A percentile compares a stretch with the other conserved stretches of the same genome.
phyloP scores from a whole-genome alignment of 2,797 vertebrate species.

The Apogon hyalosoma region DNA sequence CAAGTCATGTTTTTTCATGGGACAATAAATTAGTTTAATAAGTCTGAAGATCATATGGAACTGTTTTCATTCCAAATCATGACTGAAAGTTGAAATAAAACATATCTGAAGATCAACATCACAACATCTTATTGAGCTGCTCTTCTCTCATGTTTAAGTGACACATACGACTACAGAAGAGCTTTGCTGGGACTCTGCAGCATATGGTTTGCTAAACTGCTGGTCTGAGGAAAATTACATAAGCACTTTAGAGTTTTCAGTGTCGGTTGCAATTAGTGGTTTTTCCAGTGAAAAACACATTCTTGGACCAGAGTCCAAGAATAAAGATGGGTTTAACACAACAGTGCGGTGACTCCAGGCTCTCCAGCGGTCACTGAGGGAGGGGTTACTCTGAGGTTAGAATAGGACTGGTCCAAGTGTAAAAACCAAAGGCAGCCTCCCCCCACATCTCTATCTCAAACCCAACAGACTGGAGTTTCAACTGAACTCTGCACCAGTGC shows the following conservation, averaged over 20 bases:
- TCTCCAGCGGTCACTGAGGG: constrained; percentile 66
- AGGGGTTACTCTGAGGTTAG: constrained; percentile 73
- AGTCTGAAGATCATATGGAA: too few relatives aligned
- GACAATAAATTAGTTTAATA: too few relatives aligned
- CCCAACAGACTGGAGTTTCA: constrained; percentile 1
- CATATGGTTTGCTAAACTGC: constrained; percentile 51
- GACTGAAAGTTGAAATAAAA: too few relatives aligned
- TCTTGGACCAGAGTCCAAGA: constrained; percentile 67
- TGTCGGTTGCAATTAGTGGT: constrained; percentile 78
- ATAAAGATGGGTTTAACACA: constrained; percentile 61
- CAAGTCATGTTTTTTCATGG: too few relatives aligned
- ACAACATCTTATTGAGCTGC: neutral
- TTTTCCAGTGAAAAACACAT: constrained; percentile 80
- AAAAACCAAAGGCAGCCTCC: constrained; percentile 45
- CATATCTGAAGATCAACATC: too few relatives aligned
- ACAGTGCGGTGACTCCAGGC: constrained; percentile 69
- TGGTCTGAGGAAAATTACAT: constrained; percentile 70
- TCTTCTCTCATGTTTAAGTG: constrained; percentile 10
- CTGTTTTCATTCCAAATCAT: too few relatives aligned
- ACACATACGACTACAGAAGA: constrained; percentile 23
- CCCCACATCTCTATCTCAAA: constrained; percentile 9
- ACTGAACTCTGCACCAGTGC: neutral
- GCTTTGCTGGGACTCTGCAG: constrained; percentile 25
- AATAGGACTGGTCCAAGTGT: constrained; percentile 64
- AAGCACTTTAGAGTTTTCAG: constrained; percentile 66